Base-by-base conservation (phyloP, 1,140 invertebrate species). In the Calosoma granatense region DNA sequence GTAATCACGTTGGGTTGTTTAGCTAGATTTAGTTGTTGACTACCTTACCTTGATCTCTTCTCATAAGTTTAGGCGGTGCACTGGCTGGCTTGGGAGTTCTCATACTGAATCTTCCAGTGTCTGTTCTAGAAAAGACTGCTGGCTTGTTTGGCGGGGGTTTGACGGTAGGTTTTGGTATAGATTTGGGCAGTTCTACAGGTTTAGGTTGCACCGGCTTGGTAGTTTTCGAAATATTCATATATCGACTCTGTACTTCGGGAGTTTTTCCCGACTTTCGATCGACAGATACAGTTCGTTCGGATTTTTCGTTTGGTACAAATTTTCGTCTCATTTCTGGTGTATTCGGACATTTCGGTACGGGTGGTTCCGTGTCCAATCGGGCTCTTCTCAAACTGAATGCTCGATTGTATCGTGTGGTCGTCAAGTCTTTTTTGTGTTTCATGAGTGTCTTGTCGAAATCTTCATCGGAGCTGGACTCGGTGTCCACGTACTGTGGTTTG, bases 81-180 rank as follows among this genome's bases (percentile, higher is more conserved):
- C 17, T 47, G 15, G 41, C 15, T 11, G 67, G 67, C 58, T 76
- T 72, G 9, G 68, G 62, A 4, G 72, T 65, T 63, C 82, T 71
- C 65, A 84, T 76, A 70, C 83, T 86, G 64, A 81, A 80, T 61
- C 84, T 68, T n/a, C 82, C 83, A 61, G 78, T 78, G 66, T 86
- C 84, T 39, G 74, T 78, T 56, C 84, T 70, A 2, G 75, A 74
- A 63, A 85, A 80, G 20, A 72, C 68, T 59, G 68, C 67, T 11
- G 69, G 62, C 60, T 72, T 72, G 22, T 41, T 55, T 22, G 60
- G 41, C n/a, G 62, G 47, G 2, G 63, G 51, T 54, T 66, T 68
- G 22, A 54, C 56, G 17, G 55, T 57, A 9, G 56, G 55, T 60
- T 66, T 69, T 59, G 64, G 63, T 56, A 64, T 61, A 54, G 36